phyloP scores from a whole-genome alignment of 2,888 invertebrate genomes.

The Caradrina clavipalpis region DNA sequence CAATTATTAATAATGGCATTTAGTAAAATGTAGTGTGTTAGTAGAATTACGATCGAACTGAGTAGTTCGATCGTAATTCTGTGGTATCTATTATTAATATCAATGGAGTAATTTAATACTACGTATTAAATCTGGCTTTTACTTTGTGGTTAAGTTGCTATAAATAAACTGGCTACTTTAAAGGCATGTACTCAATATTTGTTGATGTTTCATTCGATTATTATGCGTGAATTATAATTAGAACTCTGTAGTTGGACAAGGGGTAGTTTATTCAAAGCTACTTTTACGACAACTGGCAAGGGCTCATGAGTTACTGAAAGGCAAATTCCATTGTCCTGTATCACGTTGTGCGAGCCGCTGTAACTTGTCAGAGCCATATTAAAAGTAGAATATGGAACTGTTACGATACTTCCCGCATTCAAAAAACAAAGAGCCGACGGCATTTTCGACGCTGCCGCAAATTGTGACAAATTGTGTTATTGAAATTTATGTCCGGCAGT shows the following conservation, averaged over 20 bases:
- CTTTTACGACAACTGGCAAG: background rate
- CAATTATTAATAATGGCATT: background rate
- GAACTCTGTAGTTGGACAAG: background rate
- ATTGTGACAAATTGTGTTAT: constrained; percentile 88
- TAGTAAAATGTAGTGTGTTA: background rate
- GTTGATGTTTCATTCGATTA: constrained; percentile 6
- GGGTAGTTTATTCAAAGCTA: background rate
- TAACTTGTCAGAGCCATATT: constrained; percentile 54
- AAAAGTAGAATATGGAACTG: constrained; percentile 60
- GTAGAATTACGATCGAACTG: no score
- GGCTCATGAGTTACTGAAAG: constrained; percentile 54
- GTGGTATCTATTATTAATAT: background rate
- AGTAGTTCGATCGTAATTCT: no score
- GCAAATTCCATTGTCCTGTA: constrained; percentile 64
- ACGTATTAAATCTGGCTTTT: constrained; percentile 8
- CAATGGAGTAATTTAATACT: constrained; percentile 1
- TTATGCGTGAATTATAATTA: background rate
- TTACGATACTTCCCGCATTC: constrained; percentile 71
- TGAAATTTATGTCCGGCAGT: constrained; percentile 88
- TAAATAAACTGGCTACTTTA: constrained; percentile 11
- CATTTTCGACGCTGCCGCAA: constrained; percentile 78
- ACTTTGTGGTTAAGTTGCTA: constrained; percentile 36
- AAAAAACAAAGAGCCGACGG: constrained; percentile 77
- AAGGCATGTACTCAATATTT: background rate
- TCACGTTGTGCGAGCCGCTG: constrained; percentile 60